Percentiles rank a stretch among this genome's conserved stretches.
These are phyloP conservation scores for Rhinopomastus cyanomelas DNA, from an alignment of 2,113 vertebrate genomes.

Conservation along the genomic window DNA sequence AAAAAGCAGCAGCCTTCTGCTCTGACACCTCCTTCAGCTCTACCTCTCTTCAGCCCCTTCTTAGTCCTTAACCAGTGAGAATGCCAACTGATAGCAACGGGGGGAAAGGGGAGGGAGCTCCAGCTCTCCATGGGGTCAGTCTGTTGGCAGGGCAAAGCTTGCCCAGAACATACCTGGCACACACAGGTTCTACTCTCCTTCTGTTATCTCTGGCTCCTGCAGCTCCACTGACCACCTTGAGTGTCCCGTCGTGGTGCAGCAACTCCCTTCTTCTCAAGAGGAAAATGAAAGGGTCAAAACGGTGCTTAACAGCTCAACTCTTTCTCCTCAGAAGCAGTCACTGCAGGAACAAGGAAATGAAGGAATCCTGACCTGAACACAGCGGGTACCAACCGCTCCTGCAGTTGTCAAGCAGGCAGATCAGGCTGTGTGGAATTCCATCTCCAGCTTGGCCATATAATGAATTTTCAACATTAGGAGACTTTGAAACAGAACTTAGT, in stretches of 20 bases:
- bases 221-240: background rate
- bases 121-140: background rate
- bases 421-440: background rate
- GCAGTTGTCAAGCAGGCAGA: background rate
- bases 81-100: too few relatives aligned
- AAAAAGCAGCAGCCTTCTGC: background rate
- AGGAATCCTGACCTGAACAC: background rate
- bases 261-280: background rate
- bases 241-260: background rate
- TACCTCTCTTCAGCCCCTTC: background rate
- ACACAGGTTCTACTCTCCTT: background rate
- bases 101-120: background rate
- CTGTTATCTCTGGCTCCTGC: background rate
- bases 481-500: background rate
- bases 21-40: background rate
- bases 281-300: background rate
- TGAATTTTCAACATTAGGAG: background rate
- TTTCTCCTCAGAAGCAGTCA: background rate
- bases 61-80: too few relatives aligned
- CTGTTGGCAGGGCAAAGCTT: background rate
- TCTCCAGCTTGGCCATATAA: background rate
- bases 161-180: background rate
- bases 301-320: background rate
- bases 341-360: background rate
- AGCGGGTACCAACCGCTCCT: background rate